Evolutionary conservation across 2,113 vertebrate species (phyloP).

Genomic region (Barbus barbus): DNA sequence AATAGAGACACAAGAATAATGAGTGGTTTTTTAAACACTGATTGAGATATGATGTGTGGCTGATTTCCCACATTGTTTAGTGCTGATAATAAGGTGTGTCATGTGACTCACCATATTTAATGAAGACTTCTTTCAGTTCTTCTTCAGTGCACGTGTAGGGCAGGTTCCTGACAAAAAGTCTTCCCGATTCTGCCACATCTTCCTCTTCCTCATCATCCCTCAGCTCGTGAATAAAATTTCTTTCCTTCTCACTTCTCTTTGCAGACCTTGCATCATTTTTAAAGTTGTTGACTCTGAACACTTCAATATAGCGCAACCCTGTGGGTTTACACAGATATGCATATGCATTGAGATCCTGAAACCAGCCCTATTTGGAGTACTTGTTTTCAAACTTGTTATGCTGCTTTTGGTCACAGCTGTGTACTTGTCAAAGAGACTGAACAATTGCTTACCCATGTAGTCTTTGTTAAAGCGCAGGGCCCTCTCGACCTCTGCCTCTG

Average conservation of each 20-base stretch:
- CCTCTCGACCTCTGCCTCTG: conserved; percentile 84
- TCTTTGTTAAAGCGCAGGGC: conserved; percentile 88
- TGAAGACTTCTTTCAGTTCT: conserved; percentile 86
- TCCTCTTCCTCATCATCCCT: conserved; percentile 90
- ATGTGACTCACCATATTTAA: conserved; percentile 76
- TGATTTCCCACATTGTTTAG: background rate
- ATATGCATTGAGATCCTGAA: background rate
- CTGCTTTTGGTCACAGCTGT: background rate
- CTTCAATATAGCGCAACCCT: conserved; percentile 88
- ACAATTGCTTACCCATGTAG: conserved; percentile 81
- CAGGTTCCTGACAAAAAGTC: conserved; percentile 92
- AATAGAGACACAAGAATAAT: conserved; percentile 21
- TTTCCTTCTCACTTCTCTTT: conserved; percentile 56
- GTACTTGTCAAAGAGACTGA: background rate
- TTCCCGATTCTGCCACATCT: conserved; percentile 89
- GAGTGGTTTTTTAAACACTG: background rate
- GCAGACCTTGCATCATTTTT: conserved; percentile 56
- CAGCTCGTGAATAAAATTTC: conserved; percentile 71
- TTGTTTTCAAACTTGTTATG: no score
- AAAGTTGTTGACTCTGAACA: conserved; percentile 72
- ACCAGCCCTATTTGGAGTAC: no score
- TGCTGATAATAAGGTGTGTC: no score
- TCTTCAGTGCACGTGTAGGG: conserved; percentile 92
- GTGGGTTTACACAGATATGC: conserved; percentile 30
- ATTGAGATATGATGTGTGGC: no score